Evolutionary conservation across 2,113 vertebrate species (phyloP).

Genomic region (Benitochromis conjunctus): DNA sequence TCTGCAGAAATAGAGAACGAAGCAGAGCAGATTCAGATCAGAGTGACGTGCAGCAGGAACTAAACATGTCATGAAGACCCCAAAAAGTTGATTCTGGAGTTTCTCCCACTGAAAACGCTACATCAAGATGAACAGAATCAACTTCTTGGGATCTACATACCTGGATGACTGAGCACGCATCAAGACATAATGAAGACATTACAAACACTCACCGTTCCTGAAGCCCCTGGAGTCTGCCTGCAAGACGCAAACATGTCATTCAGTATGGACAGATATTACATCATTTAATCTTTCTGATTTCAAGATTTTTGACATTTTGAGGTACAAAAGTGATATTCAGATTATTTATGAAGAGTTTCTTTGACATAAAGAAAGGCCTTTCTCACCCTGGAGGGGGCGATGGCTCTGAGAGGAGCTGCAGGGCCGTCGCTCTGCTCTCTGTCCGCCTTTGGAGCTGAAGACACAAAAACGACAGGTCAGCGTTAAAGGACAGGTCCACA

Average conservation of each 20-base stretch:
- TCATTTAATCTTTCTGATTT: not conserved
- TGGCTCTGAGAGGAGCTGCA: not conserved
- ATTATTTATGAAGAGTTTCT: not conserved
- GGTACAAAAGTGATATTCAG: not conserved
- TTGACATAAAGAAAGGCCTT: not conserved
- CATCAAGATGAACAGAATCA: no score
- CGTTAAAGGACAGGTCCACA: not conserved
- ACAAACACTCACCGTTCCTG: slow-evolving; percentile 63
- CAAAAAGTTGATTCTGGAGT: no score
- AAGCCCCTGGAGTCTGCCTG: slow-evolving; percentile 53
- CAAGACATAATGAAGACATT: not conserved
- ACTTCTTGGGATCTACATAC: no score
- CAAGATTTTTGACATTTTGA: not conserved
- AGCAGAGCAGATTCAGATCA: not conserved
- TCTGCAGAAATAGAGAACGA: slow-evolving; percentile 45
- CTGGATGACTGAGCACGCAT: no score
- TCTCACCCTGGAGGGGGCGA: slow-evolving; percentile 47
- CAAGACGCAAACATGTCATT: not conserved
- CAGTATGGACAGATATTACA: not conserved
- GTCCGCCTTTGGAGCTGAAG: slow-evolving; percentile 63
- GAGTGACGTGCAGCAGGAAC: not conserved
- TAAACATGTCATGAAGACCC: not conserved
- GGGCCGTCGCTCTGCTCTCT: slow-evolving; percentile 58
- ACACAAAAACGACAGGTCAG: not conserved
- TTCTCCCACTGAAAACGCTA: no score